Evolutionary conservation across 2,888 invertebrate species (phyloP).

Genomic region (Nymphalis c-album): DNA sequence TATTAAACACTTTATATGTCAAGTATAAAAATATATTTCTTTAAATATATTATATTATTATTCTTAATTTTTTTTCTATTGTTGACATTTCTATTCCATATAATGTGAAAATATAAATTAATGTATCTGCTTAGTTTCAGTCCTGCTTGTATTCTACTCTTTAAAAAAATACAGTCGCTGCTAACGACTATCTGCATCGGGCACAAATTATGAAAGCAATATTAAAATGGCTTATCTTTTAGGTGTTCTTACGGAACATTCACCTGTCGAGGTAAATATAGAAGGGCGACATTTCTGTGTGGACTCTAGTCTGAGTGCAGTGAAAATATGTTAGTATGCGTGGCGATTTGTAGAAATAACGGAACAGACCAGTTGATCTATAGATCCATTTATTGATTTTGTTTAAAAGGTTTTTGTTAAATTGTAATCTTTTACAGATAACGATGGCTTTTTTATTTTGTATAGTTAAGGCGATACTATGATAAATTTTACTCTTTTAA

Average conservation of each 20-base stretch:
- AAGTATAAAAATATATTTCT: no score
- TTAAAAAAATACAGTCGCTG: constrained; percentile 18
- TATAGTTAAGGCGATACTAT: background rate
- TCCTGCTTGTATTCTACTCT: background rate
- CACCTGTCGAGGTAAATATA: constrained; percentile 31
- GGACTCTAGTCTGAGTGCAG: constrained; percentile 40
- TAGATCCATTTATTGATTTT: constrained; percentile 45
- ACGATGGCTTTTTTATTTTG: background rate
- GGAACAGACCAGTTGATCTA: constrained; percentile 63
- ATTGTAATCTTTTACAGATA: background rate
- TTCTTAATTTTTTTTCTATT: no score
- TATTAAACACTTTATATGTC: no score
- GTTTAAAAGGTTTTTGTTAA: constrained; percentile 11
- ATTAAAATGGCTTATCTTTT: constrained; percentile 21
- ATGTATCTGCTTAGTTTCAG: background rate
- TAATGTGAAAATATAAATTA: no score
- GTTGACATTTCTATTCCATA: no score
- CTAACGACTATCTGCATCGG: constrained; percentile 17
- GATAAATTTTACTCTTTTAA: background rate
- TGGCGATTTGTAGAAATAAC: constrained; percentile 72
- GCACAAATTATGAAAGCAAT: constrained; percentile 22
- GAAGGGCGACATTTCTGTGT: constrained; percentile 44
- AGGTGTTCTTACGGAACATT: constrained; percentile 28
- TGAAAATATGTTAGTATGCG: constrained; percentile 59
- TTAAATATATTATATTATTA: no score